Evolutionary conservation across 2,797 vertebrate genomes (phyloP).

Genomic region (Thunnus albacares): DNA sequence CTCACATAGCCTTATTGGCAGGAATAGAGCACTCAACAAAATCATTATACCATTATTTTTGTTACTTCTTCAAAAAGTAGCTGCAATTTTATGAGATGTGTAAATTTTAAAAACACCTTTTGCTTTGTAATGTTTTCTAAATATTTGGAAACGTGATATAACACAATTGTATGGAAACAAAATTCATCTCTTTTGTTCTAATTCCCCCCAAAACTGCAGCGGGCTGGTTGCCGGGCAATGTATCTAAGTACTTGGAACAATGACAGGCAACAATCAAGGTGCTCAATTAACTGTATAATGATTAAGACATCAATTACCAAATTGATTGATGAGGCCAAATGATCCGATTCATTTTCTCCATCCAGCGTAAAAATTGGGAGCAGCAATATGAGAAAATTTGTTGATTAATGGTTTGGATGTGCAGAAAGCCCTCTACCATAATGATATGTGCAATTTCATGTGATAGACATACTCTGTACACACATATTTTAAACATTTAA

Average conservation of each 20-base stretch:
- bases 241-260: conserved; percentile 85
- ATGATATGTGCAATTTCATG: conserved; percentile 55
- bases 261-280: conserved; percentile 89
- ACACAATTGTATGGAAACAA: conserved; percentile 16
- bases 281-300: conserved; percentile 96
- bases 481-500: conserved; percentile 1
- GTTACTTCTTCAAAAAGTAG: conserved; percentile 31
- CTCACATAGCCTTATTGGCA: conserved; percentile 60
- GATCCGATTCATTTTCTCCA: conserved; percentile 94
- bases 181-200: conserved; percentile 50
- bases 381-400: conserved; percentile 86
- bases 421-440: conserved; percentile 71
- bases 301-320: conserved; percentile 96
- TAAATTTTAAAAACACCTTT: background rate
- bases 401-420: conserved; percentile 89
- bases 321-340: conserved; percentile 97
- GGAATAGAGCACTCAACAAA: conserved; percentile 51
- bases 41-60: conserved; percentile 46
- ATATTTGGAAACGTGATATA: conserved; percentile 5
- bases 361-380: conserved; percentile 89
- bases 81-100: background rate
- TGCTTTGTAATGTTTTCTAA: background rate
- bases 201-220: conserved; percentile 33
- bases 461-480: conserved; percentile 40
- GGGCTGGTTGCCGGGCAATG: conserved; percentile 60